Evolutionary conservation across 2,888 invertebrate genomes (phyloP).

Genomic region (Xestia sexstrigata): DNA sequence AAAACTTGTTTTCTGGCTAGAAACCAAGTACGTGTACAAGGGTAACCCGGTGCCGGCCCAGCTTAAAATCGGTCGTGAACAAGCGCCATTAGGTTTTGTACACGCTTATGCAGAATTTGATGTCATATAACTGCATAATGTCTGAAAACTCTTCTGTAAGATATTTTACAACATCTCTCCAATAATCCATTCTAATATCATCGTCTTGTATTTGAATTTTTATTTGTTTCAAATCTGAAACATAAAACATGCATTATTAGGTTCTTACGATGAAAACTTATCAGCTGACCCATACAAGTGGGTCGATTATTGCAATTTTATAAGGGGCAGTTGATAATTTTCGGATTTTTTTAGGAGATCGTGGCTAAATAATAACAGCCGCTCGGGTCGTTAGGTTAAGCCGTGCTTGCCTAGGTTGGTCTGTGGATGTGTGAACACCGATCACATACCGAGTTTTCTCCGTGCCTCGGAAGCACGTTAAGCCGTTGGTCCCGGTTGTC

Average conservation of each 20-base stretch:
- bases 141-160: slow-evolving; percentile 76
- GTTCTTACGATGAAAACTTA: not conserved
- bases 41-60: not conserved
- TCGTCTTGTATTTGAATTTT: slow-evolving; percentile 83
- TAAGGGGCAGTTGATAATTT: no score
- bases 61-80: not conserved
- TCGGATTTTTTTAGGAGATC: no score
- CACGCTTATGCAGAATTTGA: slow-evolving; percentile 76
- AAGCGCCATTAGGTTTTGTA: slow-evolving; percentile 77
- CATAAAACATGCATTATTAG: not conserved
- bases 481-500: no score
- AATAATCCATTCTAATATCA: slow-evolving; percentile 71
- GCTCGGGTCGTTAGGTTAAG: no score
- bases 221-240: slow-evolving; percentile 81
- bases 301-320: not conserved
- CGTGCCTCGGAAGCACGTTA: no score
- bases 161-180: slow-evolving; percentile 71
- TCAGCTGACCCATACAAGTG: not conserved
- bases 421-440: no score
- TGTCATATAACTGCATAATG: slow-evolving; percentile 78
- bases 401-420: no score
- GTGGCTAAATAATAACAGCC: no score
- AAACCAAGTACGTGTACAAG: not conserved
- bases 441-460: no score
- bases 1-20: not conserved